Conservation (phyloP, 2,113 vertebrate genomes). For the Capra hircus region DNA sequence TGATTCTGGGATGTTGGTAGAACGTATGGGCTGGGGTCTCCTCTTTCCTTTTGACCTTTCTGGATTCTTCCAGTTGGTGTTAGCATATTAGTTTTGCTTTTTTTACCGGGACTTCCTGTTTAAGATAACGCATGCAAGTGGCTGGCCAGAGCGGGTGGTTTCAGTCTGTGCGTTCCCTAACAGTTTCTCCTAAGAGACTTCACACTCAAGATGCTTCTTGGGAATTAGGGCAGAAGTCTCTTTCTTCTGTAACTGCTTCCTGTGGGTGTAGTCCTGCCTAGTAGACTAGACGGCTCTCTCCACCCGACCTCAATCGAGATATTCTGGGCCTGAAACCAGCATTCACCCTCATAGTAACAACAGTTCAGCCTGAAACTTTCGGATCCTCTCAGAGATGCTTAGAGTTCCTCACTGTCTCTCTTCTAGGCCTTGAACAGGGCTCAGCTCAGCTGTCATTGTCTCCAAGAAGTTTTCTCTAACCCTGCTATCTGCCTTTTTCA, state of each 20-base stretch:
- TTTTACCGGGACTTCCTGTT: neutral
- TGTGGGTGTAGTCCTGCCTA: neutral
- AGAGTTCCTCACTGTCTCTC: neutral
- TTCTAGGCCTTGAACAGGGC: neutral
- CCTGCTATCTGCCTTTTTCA: neutral
- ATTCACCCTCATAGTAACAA: neutral
- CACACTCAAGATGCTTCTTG: neutral
- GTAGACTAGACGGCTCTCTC: neutral
- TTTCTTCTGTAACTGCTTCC: neutral
- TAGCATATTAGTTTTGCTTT: neutral
- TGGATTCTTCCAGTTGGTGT: neutral
- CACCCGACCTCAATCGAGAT: neutral
- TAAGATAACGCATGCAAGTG: neutral
- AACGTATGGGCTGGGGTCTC: neutral
- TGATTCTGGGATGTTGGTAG: neutral
- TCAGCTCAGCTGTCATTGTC: neutral
- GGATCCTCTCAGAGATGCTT: neutral
- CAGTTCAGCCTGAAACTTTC: neutral
- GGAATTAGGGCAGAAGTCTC: neutral
- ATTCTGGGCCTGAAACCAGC: neutral
- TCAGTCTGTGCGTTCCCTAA: neutral
- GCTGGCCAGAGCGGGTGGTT: neutral
- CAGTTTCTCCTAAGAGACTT: neutral
- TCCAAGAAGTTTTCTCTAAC: neutral
- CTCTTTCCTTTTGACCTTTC: neutral